Evolutionary conservation across 2,113 vertebrate genomes (phyloP), one percentile per base, ranked within the genome.

Genomic region (Tretioscincus oriximinensis): DNA sequence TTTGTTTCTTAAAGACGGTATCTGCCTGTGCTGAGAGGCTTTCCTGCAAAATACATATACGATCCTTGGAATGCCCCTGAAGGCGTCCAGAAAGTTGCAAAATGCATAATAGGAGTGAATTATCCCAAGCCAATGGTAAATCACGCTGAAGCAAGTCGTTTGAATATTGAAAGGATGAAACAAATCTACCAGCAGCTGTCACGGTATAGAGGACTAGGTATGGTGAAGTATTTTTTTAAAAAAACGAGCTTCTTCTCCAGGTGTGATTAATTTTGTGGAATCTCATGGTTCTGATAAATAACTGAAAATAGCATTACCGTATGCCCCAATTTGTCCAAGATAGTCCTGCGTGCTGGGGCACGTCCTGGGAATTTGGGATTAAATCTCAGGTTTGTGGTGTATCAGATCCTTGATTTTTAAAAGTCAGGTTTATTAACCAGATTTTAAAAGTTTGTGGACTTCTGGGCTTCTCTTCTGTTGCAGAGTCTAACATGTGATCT

Each of bases 131-230:
- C 98, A 61, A 98, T 99, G 97, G 97, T 98, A 84, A 97, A 98
- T 90, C 98, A 99, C 7, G 97, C 97, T 0, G 97, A 98, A 86
- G 97, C 96, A 85, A 98, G 98, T 85, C 94, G 97, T 68, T 91
- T 98, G 90, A 99, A 99, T 87, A 97, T 99, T 10, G 98, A 99
- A 86, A 95, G 97, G 69, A 98, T 99, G 97, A 99, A 98, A 90
- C 98, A 98, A 90, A 98, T 99, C 85, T 99, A 99, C 90, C 97
- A 99, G 90, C 97, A 98, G 89, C 96, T 99, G 51, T 98, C 98
- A 67, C 93, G 97, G 91, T 98, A 98, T 85, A 95, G 97, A 91
- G 98, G 98, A 86, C 95, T 98, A 8, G 96, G 98, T 99, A 95
- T 81, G 94, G 73, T n/a, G 5, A 66, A 41, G 64, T 20, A 49